Base-by-base conservation (phyloP, 2,113 vertebrate species). In the Hiodon tergisus region DNA sequence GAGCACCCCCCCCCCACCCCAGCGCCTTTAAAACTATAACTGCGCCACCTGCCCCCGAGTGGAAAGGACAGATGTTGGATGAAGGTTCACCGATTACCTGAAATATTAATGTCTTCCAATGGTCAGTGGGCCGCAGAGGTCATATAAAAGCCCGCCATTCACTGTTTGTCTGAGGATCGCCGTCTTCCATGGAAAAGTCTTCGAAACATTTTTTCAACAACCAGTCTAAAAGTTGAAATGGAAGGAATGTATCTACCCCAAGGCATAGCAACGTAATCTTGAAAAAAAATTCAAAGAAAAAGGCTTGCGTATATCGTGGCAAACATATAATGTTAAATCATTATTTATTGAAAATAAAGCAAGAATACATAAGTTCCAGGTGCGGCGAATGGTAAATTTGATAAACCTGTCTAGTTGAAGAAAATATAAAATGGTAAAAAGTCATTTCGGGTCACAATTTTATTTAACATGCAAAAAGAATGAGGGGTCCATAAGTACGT, bases 21-120 rank as follows among this genome's bases (percentile, higher is more conserved):
- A 54, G 5, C 82, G 83, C 84, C 82, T 81, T 79, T 84, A 82
- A 87, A 88, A 87, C 84, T 78, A 88, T 88, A 82, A 81, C 77
- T 79, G 90, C 88, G 86, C 83, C 88, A 89, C 84, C 83, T 69
- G 85, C 69, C 68, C 79, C 61, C 48, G 79, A 84, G 82, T 82
- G 79, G 78, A 82, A 78, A 73, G 61, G 71, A 73, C 79, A 69
- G 86, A 84, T 89, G 88, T 87, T 84, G 82, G 83, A 87, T 87
- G 84, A 85, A 73, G 50, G 77, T 83, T 31, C 31, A 31, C 31
- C 75, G 76, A 74, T 82, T 54, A 75, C 79, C 78, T 85, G 81
- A 88, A 89, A 87, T 88, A 88, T 87, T 87, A 85, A 89, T 82
- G 85, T 79, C 82, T 84, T 81, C 31, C 31, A 31, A 31, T 79